phyloP scores from a whole-genome alignment of 2,888 invertebrate genomes.

The Temnothorax rugatulus region DNA sequence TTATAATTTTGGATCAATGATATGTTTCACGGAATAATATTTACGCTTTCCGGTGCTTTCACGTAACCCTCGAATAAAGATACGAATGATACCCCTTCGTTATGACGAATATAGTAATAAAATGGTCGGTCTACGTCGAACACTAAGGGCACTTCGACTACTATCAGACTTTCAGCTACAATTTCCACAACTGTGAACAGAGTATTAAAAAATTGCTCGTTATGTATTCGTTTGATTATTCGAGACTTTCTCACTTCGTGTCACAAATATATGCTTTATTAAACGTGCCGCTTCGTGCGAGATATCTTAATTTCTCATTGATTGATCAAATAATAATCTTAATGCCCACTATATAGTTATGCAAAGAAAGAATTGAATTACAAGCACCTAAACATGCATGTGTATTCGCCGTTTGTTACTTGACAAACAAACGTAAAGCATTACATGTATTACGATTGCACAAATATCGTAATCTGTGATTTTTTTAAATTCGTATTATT shows the following conservation, averaged over 20 bases:
- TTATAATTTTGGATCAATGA: not conserved
- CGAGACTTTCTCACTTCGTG: not conserved
- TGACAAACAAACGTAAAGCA: not conserved
- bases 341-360: not conserved
- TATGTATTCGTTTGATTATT: not conserved
- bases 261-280: not conserved
- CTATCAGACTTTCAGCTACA: not conserved
- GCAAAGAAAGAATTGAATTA: not conserved
- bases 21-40: not conserved
- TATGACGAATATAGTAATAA: slow-evolving; percentile 25
- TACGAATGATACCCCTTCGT: not conserved
- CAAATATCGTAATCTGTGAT: not conserved
- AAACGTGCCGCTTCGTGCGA: not conserved
- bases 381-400: not conserved
- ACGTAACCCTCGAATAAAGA: not conserved
- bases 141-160: not conserved
- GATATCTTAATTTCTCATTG: not conserved
- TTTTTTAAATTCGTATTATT: not conserved
- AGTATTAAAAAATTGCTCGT: not conserved
- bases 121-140: not conserved
- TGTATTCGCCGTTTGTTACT: not conserved
- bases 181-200: slow-evolving; percentile 7
- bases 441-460: not conserved
- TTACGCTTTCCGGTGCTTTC: not conserved
- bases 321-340: not conserved